Conservation (phyloP, 37 sponge, comb jelly and placozoan genomes). For the Petrosia ficiformis region DNA sequence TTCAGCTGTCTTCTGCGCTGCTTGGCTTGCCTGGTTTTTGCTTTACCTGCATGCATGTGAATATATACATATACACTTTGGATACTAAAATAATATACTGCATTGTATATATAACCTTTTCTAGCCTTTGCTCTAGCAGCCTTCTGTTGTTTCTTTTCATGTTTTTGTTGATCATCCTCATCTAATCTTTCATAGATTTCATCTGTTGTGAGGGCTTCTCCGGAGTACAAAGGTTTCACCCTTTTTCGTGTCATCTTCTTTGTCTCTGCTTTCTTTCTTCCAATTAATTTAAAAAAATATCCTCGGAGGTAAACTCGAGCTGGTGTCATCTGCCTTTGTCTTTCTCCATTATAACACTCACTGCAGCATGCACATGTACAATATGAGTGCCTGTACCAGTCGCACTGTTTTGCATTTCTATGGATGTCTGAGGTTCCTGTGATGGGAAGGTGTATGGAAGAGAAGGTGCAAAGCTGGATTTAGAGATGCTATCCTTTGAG, state of each 20-base stretch:
- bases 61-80: not conserved
- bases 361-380: not conserved
- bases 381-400: not conserved
- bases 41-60: not conserved
- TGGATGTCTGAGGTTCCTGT: not conserved
- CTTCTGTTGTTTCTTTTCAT: not conserved
- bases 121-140: not conserved
- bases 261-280: constrained; percentile 10
- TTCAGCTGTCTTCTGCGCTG: not conserved
- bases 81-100: not conserved
- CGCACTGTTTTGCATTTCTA: not conserved
- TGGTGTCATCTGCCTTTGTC: constrained; percentile 22
- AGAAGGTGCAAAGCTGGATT: constrained; percentile 9
- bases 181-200: constrained; percentile 19
- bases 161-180: constrained; percentile 1
- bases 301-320: constrained; percentile 25
- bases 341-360: not conserved
- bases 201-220: constrained; percentile 48
- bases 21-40: not conserved
- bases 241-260: not conserved
- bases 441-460: constrained; percentile 1
- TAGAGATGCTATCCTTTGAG: constrained; percentile 19
- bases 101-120: not conserved
- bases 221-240: constrained; percentile 28
- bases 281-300: constrained; percentile 22